Conservation (phyloP, 2,888 invertebrate species). For the Stenodera caucasica region DNA sequence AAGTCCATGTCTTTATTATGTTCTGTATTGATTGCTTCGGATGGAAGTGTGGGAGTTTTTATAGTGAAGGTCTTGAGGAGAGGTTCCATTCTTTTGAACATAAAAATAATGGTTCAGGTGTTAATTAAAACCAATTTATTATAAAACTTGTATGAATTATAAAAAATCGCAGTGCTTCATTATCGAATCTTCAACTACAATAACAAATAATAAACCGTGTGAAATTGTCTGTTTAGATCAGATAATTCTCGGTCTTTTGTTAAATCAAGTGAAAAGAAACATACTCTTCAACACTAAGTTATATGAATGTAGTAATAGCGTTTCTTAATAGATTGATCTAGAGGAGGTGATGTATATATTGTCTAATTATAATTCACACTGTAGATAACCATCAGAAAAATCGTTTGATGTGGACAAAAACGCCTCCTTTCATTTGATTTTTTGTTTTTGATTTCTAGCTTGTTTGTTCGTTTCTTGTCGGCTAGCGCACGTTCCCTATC, state of each 20-base stretch:
- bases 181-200: neutral
- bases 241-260: neutral
- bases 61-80: conserved; percentile 13
- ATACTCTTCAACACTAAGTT: conserved; percentile 7
- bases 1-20: conserved; percentile 19
- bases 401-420: conserved; percentile 28
- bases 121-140: neutral
- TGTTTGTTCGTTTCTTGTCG: neutral
- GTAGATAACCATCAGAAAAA: conserved; percentile 29
- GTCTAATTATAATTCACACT: conserved; percentile 33
- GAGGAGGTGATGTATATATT: conserved; percentile 21
- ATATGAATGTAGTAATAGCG: conserved; percentile 6
- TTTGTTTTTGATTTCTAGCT: neutral
- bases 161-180: neutral
- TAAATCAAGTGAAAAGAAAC: conserved; percentile 10
- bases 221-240: conserved; percentile 2
- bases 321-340: conserved; percentile 28
- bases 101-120: neutral
- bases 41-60: conserved; percentile 20
- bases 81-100: neutral
- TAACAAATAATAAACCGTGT: conserved; percentile 6
- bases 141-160: neutral
- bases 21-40: conserved; percentile 14
- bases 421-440: conserved; percentile 5
- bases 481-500: conserved; percentile 18